Evolutionary conservation across 2,797 vertebrate species (phyloP).

Genomic region (Tokudaia tokunoshimensis): DNA sequence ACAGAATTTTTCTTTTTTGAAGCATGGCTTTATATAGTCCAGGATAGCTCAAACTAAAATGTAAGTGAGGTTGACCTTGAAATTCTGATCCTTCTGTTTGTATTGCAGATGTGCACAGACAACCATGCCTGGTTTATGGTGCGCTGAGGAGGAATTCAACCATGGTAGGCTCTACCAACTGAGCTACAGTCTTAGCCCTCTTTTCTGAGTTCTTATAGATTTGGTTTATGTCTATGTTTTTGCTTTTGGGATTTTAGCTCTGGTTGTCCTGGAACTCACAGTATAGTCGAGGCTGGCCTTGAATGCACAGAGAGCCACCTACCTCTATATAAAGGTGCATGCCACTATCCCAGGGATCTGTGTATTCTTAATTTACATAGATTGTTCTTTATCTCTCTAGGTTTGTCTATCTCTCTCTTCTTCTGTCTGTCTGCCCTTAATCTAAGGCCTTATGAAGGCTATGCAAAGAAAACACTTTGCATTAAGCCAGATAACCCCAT

Average conservation of each 20-base stretch:
- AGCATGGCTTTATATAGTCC: not conserved
- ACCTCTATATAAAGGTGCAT: not conserved
- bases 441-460: not conserved
- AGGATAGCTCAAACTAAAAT: not conserved
- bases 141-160: not conserved
- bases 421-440: not conserved
- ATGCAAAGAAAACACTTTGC: not conserved
- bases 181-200: not conserved
- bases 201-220: not conserved
- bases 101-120: not conserved
- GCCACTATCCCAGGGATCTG: not conserved
- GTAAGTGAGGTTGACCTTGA: not conserved
- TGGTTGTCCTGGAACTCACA: not conserved
- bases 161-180: too few species aligned
- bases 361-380: not conserved
- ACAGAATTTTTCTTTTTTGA: slow-evolving; percentile 12
- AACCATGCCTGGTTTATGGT: too few species aligned
- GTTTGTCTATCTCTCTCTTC: not conserved
- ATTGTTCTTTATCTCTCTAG: not conserved
- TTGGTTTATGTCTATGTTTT: not conserved
- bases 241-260: not conserved
- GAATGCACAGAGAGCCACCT: not conserved
- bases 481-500: not conserved
- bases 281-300: not conserved
- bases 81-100: not conserved